Conservation (phyloP, 2,113 vertebrate species). For the Eleginops maclovinus region DNA sequence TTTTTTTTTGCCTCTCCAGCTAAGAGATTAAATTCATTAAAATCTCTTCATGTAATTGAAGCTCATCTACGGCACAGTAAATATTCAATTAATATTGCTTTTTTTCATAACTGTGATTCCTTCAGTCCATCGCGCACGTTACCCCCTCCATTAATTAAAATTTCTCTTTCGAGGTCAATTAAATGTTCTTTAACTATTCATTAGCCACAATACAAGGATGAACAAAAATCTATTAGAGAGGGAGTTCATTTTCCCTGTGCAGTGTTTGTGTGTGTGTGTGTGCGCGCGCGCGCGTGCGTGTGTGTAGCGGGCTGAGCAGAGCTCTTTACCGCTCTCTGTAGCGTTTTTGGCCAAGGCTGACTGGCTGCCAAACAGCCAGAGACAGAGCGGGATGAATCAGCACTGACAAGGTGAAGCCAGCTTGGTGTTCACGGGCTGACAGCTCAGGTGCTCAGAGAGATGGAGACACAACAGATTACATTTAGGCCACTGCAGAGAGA, state of each 20-base stretch:
- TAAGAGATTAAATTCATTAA: constrained; percentile 78
- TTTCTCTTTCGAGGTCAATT: constrained; percentile 83
- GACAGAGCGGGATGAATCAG: constrained; percentile 76
- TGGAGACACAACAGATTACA: constrained; percentile 78
- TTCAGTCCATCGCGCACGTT: constrained; percentile 60
- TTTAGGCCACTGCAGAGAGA: constrained; percentile 64
- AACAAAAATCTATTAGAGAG: constrained; percentile 53
- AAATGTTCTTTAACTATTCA: constrained; percentile 82
- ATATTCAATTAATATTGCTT: constrained; percentile 81
- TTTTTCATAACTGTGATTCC: constrained; percentile 81
- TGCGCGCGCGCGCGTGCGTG: background rate
- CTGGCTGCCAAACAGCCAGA: constrained; percentile 76
- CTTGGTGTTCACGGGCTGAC: constrained; percentile 70
- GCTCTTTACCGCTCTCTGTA: constrained; percentile 64
- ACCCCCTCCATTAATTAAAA: constrained; percentile 77
- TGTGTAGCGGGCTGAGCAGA: constrained; percentile 2
- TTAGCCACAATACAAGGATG: constrained; percentile 61
- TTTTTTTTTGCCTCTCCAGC: constrained; percentile 41
- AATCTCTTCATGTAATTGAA: constrained; percentile 79
- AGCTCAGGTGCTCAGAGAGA: constrained; percentile 80
- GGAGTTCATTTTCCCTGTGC: constrained; percentile 21
- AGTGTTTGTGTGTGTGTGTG: constrained; percentile 1
- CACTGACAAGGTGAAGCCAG: constrained; percentile 75
- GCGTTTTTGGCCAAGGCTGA: constrained; percentile 75
- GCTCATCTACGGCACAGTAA: constrained; percentile 80